Base-by-base conservation (phyloP, 2,888 invertebrate species). In the Galerucella nymphaeae region DNA sequence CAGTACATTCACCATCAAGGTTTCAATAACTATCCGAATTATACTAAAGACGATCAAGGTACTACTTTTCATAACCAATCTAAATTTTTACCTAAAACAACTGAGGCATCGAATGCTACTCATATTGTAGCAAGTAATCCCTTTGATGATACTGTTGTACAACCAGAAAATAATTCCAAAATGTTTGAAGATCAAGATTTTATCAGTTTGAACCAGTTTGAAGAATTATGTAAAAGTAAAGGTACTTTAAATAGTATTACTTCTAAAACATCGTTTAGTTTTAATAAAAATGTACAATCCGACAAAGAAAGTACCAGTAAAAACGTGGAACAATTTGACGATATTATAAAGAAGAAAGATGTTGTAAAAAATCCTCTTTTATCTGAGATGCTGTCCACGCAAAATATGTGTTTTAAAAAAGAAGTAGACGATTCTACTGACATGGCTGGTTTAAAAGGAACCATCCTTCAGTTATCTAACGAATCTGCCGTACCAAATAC, bases 171-270 rank as follows among this genome's bases (percentile, higher is more conserved):
- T 16, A 59, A 59, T 30, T 2, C 30, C 9, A 38, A 57, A 23
- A 57, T 42, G 61, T 62, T 62, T 5, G 61, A 42, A 62, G 61
- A 62, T 11, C 61, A 62, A 41, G 61, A 62, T 42, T 62, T 62
- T 5, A 62, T 62, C 42, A 62, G 61, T 41, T 18, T 62, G 13
- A 62, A 62, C 13, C 61, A 62, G 5, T 62, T 62, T 18, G 61
- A 62, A 42, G 38, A 62, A 6, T 10, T 62, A 0, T 62, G 42
- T 13, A 62, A 42, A 13, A 62, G 41, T 42, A 42, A 62, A 62
- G 61, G 30, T 20, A 23, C 55, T 10, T 20, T 20, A 57, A 20
- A 18, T 57, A 48, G n/a, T 48, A 48, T 48, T 14, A 48, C 48
- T 48, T 48, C 48, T 48, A 48, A 14, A 30, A 30, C 30, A 38